Evolutionary conservation across 2,888 invertebrate genomes (phyloP).

Genomic region (Cephus pygmeus): DNA sequence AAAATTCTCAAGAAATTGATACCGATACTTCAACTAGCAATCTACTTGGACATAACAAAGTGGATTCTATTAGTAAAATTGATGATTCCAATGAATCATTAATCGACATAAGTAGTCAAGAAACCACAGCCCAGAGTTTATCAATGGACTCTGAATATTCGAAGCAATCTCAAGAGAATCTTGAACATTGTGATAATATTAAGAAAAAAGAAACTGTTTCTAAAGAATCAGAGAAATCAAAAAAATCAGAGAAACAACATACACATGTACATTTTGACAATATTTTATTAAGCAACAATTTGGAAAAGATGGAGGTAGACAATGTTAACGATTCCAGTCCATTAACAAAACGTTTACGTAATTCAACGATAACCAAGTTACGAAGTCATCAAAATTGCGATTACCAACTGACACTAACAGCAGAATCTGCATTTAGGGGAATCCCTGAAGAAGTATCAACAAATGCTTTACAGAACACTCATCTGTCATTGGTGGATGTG

Average conservation of each 20-base stretch:
- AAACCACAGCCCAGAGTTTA: not conserved
- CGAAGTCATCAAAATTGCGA: not conserved
- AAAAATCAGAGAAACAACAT: not conserved
- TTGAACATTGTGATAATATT: not conserved
- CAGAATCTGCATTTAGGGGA: not conserved
- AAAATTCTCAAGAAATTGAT: not conserved
- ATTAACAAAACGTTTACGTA: not conserved
- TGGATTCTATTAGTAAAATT: slow-evolving; percentile 7
- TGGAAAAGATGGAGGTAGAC: not conserved
- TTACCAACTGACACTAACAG: not conserved
- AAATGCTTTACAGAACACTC: not conserved
- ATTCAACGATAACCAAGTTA: not conserved
- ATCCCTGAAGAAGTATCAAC: not conserved
- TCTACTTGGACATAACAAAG: not conserved
- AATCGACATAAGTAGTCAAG: not conserved
- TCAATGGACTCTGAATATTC: not conserved
- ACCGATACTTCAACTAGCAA: not conserved
- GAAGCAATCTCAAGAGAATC: not conserved
- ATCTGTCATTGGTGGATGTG: not conserved
- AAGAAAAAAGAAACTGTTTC: not conserved
- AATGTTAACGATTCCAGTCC: not conserved
- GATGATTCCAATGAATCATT: not conserved
- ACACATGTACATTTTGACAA: not conserved
- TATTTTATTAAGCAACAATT: not conserved
- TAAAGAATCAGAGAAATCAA: not conserved